Conservation (phyloP, 1,140 invertebrate species). For the Achroia grisella region DNA sequence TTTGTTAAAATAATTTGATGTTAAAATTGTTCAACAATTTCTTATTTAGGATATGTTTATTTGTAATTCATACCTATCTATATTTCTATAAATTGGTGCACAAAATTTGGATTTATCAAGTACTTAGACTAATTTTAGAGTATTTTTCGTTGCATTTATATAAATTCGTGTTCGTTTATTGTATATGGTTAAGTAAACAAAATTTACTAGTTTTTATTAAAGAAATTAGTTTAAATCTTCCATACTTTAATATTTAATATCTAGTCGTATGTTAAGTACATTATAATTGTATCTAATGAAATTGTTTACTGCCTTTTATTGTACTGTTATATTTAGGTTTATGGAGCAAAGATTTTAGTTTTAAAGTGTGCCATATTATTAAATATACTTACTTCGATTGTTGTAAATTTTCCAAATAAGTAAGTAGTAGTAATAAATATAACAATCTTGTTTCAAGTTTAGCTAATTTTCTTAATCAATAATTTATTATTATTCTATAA, state of each 20-base stretch:
- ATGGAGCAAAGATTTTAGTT: not conserved
- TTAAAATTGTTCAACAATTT: constrained; percentile 50
- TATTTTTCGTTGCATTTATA: constrained; percentile 60
- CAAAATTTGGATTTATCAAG: constrained; percentile 26
- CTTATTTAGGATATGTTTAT: constrained; percentile 19
- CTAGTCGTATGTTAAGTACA: constrained; percentile 50
- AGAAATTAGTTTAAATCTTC: constrained; percentile 24
- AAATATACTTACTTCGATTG: not conserved
- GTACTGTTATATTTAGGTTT: no score
- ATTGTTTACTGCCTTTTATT: not conserved
- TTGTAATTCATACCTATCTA: not conserved
- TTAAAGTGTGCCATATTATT: constrained; percentile 5
- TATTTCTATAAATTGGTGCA: constrained; percentile 28
- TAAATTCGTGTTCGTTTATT: constrained; percentile 11
- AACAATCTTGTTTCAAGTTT: no score
- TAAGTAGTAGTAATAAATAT: no score
- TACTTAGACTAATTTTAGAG: constrained; percentile 41
- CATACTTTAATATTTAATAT: constrained; percentile 22
- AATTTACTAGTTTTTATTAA: constrained; percentile 18
- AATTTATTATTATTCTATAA: no score
- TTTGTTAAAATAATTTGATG: constrained; percentile 10
- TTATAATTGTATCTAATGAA: constrained; percentile 11
- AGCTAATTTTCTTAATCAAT: no score
- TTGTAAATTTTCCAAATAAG: not conserved
- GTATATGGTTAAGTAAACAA: constrained; percentile 5